A percentile compares a stretch with the other conserved stretches of the same genome.
phyloP scores from a whole-genome alignment of 2,797 vertebrate genomes.

The Callimico goeldii region DNA sequence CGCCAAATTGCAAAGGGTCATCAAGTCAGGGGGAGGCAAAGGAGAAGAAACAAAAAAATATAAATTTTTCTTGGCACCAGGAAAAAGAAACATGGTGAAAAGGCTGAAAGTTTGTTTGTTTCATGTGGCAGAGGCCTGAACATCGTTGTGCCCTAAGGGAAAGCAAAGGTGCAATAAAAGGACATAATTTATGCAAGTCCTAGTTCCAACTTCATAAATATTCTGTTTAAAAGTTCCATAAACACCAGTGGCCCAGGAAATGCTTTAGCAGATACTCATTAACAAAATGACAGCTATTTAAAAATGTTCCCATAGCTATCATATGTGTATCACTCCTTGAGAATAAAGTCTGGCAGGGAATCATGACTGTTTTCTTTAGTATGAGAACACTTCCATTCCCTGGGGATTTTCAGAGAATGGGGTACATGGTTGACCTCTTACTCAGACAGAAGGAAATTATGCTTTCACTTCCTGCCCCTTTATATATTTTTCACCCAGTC shows the following conservation, averaged over 20 bases:
- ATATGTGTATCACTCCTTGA: slow-evolving; percentile 53
- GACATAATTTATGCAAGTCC: neutral
- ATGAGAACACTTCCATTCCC: slow-evolving; percentile 37
- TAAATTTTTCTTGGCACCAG: neutral
- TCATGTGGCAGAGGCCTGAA: neutral
- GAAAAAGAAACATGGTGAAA: neutral
- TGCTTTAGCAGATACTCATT: slow-evolving; percentile 69
- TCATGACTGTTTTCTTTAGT: slow-evolving; percentile 37
- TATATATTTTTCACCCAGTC: neutral
- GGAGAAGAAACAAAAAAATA: neutral
- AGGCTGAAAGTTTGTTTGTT: neutral
- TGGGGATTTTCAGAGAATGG: slow-evolving; percentile 53
- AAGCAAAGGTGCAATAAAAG: neutral
- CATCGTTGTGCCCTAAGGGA: neutral
- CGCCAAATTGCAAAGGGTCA: neutral
- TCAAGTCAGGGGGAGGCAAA: neutral
- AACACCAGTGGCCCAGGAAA: slow-evolving; percentile 73
- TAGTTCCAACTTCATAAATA: slow-evolving; percentile 48
- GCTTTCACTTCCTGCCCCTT: neutral
- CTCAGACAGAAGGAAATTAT: slow-evolving; percentile 57
- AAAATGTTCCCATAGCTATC: slow-evolving; percentile 67
- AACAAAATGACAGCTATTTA: slow-evolving; percentile 64
- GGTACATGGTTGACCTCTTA: slow-evolving; percentile 60
- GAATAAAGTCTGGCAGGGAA: slow-evolving; percentile 49
- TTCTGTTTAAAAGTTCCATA: slow-evolving; percentile 65